These are phyloP conservation scores for Hydropsyche tenuis DNA, from an alignment of 1,140 invertebrate species.

Conservation along the genomic window DNA sequence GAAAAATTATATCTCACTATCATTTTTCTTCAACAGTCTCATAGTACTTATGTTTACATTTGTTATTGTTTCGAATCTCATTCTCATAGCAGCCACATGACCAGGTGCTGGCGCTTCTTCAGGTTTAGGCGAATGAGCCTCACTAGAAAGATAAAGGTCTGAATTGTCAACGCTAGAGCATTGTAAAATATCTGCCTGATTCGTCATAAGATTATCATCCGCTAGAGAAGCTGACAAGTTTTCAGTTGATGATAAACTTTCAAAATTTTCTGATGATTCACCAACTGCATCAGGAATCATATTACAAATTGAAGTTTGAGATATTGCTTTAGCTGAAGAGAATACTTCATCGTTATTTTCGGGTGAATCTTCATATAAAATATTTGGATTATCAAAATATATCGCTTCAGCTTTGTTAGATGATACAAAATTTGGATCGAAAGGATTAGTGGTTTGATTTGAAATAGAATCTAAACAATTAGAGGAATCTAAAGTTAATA, in stretches of 20 bases:
- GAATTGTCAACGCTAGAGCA: slow-evolving; percentile 37
- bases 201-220: slow-evolving; percentile 36
- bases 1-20: slow-evolving; percentile 38
- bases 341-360: slow-evolving; percentile 3
- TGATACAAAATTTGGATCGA: neutral
- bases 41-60: slow-evolving; percentile 44
- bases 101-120: slow-evolving; percentile 53
- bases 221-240: slow-evolving; percentile 34
- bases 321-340: neutral
- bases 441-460: slow-evolving; percentile 6
- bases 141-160: slow-evolving; percentile 25
- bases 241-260: slow-evolving; percentile 30
- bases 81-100: slow-evolving; percentile 62
- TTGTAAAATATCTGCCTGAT: slow-evolving; percentile 41
- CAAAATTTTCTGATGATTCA: slow-evolving; percentile 3
- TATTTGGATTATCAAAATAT: slow-evolving; percentile 25
- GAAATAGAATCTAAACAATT: slow-evolving; percentile 1
- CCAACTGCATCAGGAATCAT: neutral
- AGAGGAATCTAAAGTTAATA: neutral
- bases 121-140: slow-evolving; percentile 44
- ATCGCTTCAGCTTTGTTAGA: neutral
- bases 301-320: slow-evolving; percentile 1
- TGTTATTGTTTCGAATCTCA: slow-evolving; percentile 62
- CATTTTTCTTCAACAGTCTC: slow-evolving; percentile 45
- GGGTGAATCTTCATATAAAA: slow-evolving; percentile 13